These are phyloP conservation scores for Archaeoteleia sp. DNA, from an alignment of 2,888 invertebrate species.

Conservation along the genomic window DNA sequence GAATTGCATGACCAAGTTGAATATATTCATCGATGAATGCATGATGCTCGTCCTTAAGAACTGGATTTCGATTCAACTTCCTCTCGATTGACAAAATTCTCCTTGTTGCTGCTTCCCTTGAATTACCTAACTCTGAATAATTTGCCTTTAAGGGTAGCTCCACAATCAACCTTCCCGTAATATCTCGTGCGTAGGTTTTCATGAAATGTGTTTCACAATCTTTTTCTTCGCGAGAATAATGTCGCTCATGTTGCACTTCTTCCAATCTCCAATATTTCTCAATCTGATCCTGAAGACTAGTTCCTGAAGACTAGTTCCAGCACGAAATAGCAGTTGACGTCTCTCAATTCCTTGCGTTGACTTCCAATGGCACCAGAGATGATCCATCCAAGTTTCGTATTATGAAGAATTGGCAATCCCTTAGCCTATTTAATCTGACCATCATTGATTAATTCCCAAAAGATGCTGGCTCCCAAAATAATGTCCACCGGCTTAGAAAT, in stretches of 20 bases:
- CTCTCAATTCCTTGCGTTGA: too few species aligned
- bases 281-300: conserved; percentile 23
- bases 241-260: conserved; percentile 3
- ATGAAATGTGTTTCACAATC: conserved; percentile 33
- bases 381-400: conserved; percentile 7
- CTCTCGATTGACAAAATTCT: conserved; percentile 21
- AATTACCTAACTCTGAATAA: background rate
- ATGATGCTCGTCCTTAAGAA: conserved; percentile 11
- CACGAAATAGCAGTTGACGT: too few species aligned
- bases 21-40: conserved; percentile 34
- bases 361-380: background rate
- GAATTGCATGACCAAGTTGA: conserved; percentile 13
- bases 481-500: too few species aligned
- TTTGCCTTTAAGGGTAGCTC: conserved; percentile 4
- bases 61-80: conserved; percentile 11
- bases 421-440: too few species aligned
- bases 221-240: conserved; percentile 17
- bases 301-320: too few species aligned
- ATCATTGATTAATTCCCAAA: too few species aligned
- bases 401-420: too few species aligned
- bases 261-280: conserved; percentile 35
- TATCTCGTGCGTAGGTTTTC: conserved; percentile 1
- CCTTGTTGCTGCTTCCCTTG: conserved; percentile 20
- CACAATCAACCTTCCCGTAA: conserved; percentile 24
- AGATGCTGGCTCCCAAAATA: too few species aligned